Evolutionary conservation across 2,797 vertebrate genomes (phyloP), one percentile per base, ranked within the genome.

Genomic region (Myotis findleyi): DNA sequence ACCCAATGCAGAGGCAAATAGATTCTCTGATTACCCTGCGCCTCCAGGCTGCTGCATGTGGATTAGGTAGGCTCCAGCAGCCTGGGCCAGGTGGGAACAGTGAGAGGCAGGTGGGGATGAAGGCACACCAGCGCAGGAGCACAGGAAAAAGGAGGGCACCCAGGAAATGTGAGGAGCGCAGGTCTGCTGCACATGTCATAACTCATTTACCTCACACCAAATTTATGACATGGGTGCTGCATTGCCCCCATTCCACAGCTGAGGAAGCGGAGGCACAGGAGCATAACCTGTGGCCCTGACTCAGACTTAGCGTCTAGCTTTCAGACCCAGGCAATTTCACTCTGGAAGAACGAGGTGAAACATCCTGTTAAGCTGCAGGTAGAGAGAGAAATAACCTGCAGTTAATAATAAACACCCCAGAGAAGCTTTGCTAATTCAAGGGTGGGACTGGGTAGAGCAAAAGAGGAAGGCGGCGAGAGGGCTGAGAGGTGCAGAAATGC

Each of bases 101-200:
- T 51, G 38, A 77, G 72, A 75, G 66, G n/a, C 64, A 38, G 44
- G 57, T 2, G 41, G n/a, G 17, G 21, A 6, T 13, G 73, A 41
- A n/a, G 64, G 13, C 5, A 25, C 2, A 18, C 7, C 0, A 11
- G 10, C 3, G 20, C 27, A 5, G 68, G 21, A 38, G 68, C 1
- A 25, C 20, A 38, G 23, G 38, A 27, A 13, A 44, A 30, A 30
- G 66, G n/a, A 82, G 83, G 25, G 14, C 79, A 12, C 17, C 7
- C 4, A 38, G 27, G 27, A 27, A 9, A 16, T 8, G 20, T 7
- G 44, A 1, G 27, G 62, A 30, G 51, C 38, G 23, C 4, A 17
- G 9, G 18, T 62, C n/a, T 25, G 55, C 25, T 6, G 2, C 64
- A 13, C 10, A 6, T 7, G 23, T 7, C 20, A 57, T 25, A 68